Base-by-base conservation (phyloP, 2,888 invertebrate genomes). In the Tridacna crocea region DNA sequence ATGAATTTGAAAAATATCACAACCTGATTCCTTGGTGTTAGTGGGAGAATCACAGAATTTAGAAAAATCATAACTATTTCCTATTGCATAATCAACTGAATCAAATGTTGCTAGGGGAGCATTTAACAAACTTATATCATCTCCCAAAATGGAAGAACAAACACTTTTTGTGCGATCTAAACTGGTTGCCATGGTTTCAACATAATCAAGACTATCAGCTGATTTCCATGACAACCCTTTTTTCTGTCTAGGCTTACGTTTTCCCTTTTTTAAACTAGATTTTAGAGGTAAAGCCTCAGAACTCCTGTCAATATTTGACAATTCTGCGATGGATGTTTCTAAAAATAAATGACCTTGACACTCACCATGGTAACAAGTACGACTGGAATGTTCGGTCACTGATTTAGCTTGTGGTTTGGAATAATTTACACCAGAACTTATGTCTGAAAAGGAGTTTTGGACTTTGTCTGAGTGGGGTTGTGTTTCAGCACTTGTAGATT, bases 81-180 rank as follows among this genome's bases (percentile, higher is more conserved):
- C 88, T 60, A 90, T 79, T 46, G 84, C 83, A 84, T 86, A 88
- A 80, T 90, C 91, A 72, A 90, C 77, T 79, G 91, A 91, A 88
- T 90, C 91, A 88, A 91, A 91, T 77, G 88, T 79, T 72, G 91
- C 91, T 70, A 91, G 79, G 55, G 91, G 91, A 27, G 92, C 91
- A 84, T 87, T 83, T 26, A 83, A 84, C 55, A 88, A 82, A 79
- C 88, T 91, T 65, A 90, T 80, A 75, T 90, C 91, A 85, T 91
- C 91, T 47, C 88, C 87, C 83, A 89, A 85, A 63, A 90, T 86
- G 61, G 90, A 90, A 24, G 90, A 90, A 11, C 88, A 88, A 77
- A 90, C 89, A 82, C 91, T 91, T 79, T 88, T 89, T 58, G 88
- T 87, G 48, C 89, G 82, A 82, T 91, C 90, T 84, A 90, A 83